Percentiles rank a stretch among this genome's conserved stretches.
phyloP scores from a whole-genome alignment of 2,888 invertebrate genomes.

The Neelides folsomi region DNA sequence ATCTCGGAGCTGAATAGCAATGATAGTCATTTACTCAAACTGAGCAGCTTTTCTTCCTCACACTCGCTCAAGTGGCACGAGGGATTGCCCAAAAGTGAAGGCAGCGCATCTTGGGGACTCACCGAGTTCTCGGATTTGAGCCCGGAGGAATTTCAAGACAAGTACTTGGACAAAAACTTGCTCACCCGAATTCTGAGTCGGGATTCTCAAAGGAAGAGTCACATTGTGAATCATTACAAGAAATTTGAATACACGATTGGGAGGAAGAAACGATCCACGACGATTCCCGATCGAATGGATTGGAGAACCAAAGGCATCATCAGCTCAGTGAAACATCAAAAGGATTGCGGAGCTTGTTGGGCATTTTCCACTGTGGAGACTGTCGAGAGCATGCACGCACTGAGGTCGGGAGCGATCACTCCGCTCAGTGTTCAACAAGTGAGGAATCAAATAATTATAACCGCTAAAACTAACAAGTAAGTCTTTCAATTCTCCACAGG shows the following conservation, averaged over 20 bases:
- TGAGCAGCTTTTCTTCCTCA: too few relatives aligned
- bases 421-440: constrained; percentile 59
- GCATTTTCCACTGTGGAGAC: constrained; percentile 65
- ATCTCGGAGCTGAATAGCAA: constrained; percentile 43
- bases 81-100: constrained; percentile 30
- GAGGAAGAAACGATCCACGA: constrained; percentile 20
- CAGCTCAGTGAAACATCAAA: constrained; percentile 56
- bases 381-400: constrained; percentile 62
- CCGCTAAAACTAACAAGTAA: not conserved
- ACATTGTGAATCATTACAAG: constrained; percentile 6
- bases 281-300: constrained; percentile 44
- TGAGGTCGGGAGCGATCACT: constrained; percentile 48
- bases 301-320: constrained; percentile 54
- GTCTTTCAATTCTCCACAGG: constrained; percentile 40
- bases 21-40: constrained; percentile 35
- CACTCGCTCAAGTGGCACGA: constrained; percentile 18
- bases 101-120: constrained; percentile 45
- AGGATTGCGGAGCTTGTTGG: constrained; percentile 72
- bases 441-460: too few relatives aligned
- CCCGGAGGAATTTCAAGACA: constrained; percentile 45
- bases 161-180: constrained; percentile 39
- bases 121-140: constrained; percentile 52
- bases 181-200: constrained; percentile 18
- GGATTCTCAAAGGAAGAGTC: constrained; percentile 7
- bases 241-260: constrained; percentile 9